These are phyloP conservation scores for Rhingia rostrata DNA, from an alignment of 2,888 invertebrate genomes.

Conservation along the genomic window DNA sequence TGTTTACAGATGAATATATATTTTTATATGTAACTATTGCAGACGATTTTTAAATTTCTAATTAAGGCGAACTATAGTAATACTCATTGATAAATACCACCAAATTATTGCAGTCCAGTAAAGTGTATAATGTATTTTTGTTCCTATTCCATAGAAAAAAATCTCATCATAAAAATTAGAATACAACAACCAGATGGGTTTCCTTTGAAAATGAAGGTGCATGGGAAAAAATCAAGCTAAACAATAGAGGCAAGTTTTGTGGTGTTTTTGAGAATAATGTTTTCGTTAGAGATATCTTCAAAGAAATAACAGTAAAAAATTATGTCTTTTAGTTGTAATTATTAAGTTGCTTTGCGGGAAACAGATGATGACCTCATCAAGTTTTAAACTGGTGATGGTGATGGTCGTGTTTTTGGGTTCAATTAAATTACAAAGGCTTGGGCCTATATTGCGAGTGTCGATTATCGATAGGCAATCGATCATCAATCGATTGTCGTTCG, in stretches of 20 bases:
- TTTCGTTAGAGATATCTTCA: no score
- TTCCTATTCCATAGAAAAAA: constrained; percentile 59
- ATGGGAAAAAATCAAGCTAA: constrained; percentile 16
- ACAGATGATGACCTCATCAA: no score
- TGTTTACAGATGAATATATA: constrained; percentile 65
- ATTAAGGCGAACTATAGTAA: constrained; percentile 53
- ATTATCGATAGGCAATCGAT: no score
- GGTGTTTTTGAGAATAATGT: constrained; percentile 6
- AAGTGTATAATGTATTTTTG: constrained; percentile 51
- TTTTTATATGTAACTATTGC: constrained; percentile 59
- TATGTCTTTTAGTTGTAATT: no score
- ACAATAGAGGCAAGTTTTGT: constrained; percentile 14
- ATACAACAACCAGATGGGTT: constrained; percentile 28
- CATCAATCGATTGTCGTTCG: no score
- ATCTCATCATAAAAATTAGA: constrained; percentile 42
- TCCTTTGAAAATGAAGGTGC: constrained; percentile 46
- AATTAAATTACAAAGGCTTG: no score
- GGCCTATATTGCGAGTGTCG: no score
- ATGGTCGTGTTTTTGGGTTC: no score
- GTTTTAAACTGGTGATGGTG: no score
- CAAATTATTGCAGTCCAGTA: constrained; percentile 49
- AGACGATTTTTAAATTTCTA: constrained; percentile 43
- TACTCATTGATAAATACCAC: constrained; percentile 55
- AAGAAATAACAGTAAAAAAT: no score
- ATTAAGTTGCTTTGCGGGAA: no score